phyloP scores from a whole-genome alignment of 1,140 invertebrate genomes.

The Sesamia nonagrioides region DNA sequence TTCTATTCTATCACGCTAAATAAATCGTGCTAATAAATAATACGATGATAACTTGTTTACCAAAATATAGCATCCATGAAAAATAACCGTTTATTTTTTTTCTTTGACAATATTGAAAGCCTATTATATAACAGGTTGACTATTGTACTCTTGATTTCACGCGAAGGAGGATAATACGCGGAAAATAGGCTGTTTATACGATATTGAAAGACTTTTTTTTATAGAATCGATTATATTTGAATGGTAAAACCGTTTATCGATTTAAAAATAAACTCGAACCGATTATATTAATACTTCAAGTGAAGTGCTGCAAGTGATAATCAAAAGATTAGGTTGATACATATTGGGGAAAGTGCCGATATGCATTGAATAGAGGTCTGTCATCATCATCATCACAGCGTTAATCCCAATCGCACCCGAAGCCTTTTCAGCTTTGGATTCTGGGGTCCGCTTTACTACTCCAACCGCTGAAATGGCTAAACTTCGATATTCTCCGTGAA shows the following conservation, averaged over 20 bases:
- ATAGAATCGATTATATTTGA: not conserved
- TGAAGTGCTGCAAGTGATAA: not conserved
- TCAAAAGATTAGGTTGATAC: not conserved
- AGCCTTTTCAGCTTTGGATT: no score
- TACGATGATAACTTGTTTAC: no score
- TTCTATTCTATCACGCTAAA: no score
- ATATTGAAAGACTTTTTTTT: not conserved
- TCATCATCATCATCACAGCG: no score
- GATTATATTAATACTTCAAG: not conserved
- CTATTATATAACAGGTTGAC: not conserved
- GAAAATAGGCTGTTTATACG: not conserved
- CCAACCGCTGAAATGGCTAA: no score
- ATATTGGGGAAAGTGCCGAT: no score
- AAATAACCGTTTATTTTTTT: not conserved
- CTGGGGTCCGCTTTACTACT: no score
- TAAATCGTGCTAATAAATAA: no score
- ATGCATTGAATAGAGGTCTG: no score
- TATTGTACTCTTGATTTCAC: not conserved
- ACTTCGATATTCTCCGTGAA: no score
- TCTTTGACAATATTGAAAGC: not conserved
- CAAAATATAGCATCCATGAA: not conserved
- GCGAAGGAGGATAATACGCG: constrained; percentile 8
- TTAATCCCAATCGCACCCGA: no score
- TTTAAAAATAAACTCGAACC: not conserved
- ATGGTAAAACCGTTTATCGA: not conserved